These are phyloP conservation scores for Naso thynnoides DNA, from an alignment of 2,797 vertebrate genomes.

Conservation along the genomic window DNA sequence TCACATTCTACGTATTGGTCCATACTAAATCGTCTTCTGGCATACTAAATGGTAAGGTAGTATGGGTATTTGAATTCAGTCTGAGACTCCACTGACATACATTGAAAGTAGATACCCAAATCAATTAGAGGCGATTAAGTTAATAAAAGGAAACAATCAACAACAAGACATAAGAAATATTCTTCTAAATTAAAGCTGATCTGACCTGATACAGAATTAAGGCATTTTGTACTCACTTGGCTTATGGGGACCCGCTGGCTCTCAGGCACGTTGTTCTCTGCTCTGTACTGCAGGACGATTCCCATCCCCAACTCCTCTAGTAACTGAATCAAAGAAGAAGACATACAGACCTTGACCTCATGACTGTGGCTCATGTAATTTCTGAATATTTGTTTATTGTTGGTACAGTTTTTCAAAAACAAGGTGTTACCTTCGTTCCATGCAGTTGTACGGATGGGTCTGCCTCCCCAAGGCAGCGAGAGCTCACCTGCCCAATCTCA, in stretches of 20 bases:
- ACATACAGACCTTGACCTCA: background rate
- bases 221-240: conserved; percentile 78
- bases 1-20: too few species aligned
- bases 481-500: conserved; percentile 91
- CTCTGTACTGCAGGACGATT: conserved; percentile 92
- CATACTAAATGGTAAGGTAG: too few species aligned
- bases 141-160: too few species aligned
- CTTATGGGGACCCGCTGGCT: conserved; percentile 85
- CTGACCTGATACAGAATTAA: background rate
- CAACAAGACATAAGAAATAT: background rate
- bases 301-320: conserved; percentile 94
- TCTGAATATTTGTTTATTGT: background rate
- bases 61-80: too few species aligned
- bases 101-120: too few species aligned
- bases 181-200: background rate
- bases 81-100: too few species aligned
- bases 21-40: too few species aligned
- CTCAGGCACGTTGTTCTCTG: conserved; percentile 80
- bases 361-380: background rate
- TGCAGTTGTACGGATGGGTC: conserved; percentile 95
- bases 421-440: conserved; percentile 90
- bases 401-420: too few species aligned
- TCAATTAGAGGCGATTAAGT: too few species aligned
- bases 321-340: conserved; percentile 79
- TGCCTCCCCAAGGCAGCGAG: conserved; percentile 90